Evolutionary conservation across 2,888 invertebrate genomes (phyloP).

Genomic region (Nemapogon koenigi): DNA sequence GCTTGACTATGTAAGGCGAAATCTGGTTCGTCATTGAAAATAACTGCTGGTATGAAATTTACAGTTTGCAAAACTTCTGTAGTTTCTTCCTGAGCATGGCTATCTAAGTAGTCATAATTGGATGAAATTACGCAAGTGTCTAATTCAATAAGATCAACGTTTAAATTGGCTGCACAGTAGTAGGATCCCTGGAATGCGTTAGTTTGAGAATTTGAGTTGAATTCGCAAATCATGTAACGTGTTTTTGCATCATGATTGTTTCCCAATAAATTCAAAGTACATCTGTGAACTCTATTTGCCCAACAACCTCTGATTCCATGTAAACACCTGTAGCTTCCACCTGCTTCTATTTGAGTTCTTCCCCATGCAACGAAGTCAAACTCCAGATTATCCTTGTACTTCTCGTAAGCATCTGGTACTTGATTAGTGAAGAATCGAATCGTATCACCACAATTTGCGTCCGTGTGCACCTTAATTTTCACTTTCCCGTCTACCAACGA

Average conservation of each 20-base stretch:
- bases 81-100: constrained; percentile 27
- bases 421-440: background rate
- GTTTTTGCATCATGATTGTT: constrained; percentile 34
- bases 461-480: constrained; percentile 25
- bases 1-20: constrained; percentile 22
- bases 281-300: constrained; percentile 48
- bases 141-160: constrained; percentile 23
- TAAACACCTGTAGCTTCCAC: constrained; percentile 33
- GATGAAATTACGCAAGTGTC: constrained; percentile 27
- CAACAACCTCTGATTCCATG: constrained; percentile 39
- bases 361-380: constrained; percentile 54
- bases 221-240: constrained; percentile 47
- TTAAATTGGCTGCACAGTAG: constrained; percentile 31
- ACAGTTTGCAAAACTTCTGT: constrained; percentile 25
- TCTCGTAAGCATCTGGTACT: background rate
- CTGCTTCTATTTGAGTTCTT: constrained; percentile 25
- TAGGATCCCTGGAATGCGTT: constrained; percentile 27
- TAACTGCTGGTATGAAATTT: constrained; percentile 37
- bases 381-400: constrained; percentile 34
- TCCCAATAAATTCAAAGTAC: constrained; percentile 32
- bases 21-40: constrained; percentile 31
- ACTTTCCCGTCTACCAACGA: constrained; percentile 32
- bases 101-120: constrained; percentile 29
- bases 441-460: background rate
- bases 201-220: constrained; percentile 21